phyloP scores from a whole-genome alignment of 2,888 invertebrate species.

The Chelonus formosanus region DNA sequence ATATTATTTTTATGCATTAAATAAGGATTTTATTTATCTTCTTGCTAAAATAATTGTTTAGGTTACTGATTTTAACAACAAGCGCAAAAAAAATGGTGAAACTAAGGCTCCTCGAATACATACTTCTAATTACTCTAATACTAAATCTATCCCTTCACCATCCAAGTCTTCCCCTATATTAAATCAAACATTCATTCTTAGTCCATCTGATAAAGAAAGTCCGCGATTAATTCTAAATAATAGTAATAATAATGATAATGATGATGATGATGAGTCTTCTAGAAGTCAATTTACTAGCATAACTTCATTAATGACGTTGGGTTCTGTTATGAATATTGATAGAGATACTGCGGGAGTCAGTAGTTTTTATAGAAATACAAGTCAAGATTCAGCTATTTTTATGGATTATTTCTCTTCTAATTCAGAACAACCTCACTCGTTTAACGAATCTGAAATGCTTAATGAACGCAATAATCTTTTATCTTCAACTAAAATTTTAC shows the following conservation, averaged over 20 bases:
- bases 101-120: conserved; percentile 40
- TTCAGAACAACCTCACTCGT: conserved; percentile 38
- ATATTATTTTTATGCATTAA: conserved; percentile 17
- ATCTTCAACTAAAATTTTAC: conserved; percentile 38
- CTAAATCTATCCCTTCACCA: conserved; percentile 37
- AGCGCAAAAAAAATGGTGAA: conserved; percentile 49
- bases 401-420: conserved; percentile 45
- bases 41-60: conserved; percentile 41
- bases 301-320: conserved; percentile 10
- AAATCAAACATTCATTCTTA: conserved; percentile 52
- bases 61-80: conserved; percentile 55
- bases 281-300: conserved; percentile 1
- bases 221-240: conserved; percentile 28
- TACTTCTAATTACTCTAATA: conserved; percentile 41
- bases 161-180: conserved; percentile 32
- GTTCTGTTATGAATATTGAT: conserved; percentile 23
- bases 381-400: conserved; percentile 53
- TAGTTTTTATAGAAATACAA: conserved; percentile 36
- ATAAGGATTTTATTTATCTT: conserved; percentile 13
- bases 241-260: background rate
- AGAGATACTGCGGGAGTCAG: background rate
- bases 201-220: conserved; percentile 49
- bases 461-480: conserved; percentile 45
- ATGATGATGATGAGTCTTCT: background rate
- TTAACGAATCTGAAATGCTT: conserved; percentile 43